Evolutionary conservation across 2,113 vertebrate genomes (phyloP), one percentile per base, ranked within the genome.

Genomic region (Acrocephalus arundinaceus): DNA sequence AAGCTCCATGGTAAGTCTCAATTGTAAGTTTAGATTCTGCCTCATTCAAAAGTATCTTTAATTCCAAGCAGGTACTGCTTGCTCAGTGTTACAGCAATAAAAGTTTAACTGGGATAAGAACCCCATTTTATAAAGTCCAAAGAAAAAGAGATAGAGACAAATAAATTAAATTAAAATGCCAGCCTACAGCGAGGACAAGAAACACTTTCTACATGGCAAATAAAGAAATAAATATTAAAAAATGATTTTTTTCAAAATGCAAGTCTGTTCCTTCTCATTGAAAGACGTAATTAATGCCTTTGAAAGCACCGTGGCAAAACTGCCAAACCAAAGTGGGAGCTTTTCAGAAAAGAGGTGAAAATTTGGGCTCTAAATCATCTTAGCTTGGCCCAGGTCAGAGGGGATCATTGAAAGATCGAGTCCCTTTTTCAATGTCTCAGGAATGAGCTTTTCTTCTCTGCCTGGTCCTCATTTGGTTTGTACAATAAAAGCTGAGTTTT

Each of bases 101-200:
- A 77, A 58, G 2, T 35, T 58, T 58, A 84, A 13, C 15, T 37
- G 17, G 35, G 21, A 9, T 67, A 79, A 79, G 31, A 83, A 4
- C 9, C 9, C 5, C 1, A 11, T 74, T 77, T 83, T 71, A 77
- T 59, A 46, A 78, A 11, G 15, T 51, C 17, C 37, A 77, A 41
- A 77, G 6, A 28, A 16, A 55, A 24, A 65, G 35, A 33, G 21
- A 35, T 35, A 35, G 35, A 49, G 23, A 78, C 8, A 71, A 71
- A 66, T 8, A 28, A 65, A 85, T 11, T 15, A 75, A 66, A 72
- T 78, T 30, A 41, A 85, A 85, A 51, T 33, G 19, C 33, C 46
- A 63, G 57, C 21, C 52, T 61, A 67, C 49, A 68, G 25, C 0
- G 0, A 75, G n/a, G 35, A 7, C 54, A 59, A n/a, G 30, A 13